Base-by-base conservation (phyloP, 2,888 invertebrate species). In the Tupiocoris notatus region DNA sequence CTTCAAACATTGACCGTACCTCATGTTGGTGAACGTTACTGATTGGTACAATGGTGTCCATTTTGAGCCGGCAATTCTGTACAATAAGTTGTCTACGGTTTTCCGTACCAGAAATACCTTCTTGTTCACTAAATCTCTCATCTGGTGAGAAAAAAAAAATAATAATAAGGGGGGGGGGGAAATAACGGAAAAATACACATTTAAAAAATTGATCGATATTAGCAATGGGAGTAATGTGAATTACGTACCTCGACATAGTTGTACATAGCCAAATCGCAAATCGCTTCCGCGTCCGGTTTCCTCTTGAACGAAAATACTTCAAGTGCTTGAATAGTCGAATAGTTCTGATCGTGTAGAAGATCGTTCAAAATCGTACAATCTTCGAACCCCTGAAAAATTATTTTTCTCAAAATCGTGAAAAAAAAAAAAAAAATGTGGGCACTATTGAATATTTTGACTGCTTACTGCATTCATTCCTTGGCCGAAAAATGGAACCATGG, bases 401-500 rank as follows among this genome's bases (percentile, higher is more conserved):
- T 66, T 7, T 64, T 63, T 1, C 17, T 64, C 25, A 23, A 16
- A 21, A n/a, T 17, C 17, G 22, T 21, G 17, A 16, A 9, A 9
- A 12, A 7, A 21, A 16, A 12, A 67, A 16, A n/a, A 23, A n/a
- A n/a, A n/a, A n/a, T n/a, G n/a, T 59, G 16, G 54, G n/a, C n/a
- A n/a, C n/a, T n/a, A n/a, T n/a, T n/a, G n/a, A n/a, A n/a, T n/a
- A n/a, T n/a, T 59, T n/a, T n/a, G 6, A 2, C n/a, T 63, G 82
- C 87, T 85, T 84, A 90, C 90, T 9, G 95, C 92, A 83, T 98
- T 98, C 96, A 98, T 96, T 80, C 97, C 98, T 86, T 99, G 98
- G 0, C 98, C 98, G 82, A 96, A 98, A 85, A 98, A 99, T 0
- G 99, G 98, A 0, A 98, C 98, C 88, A 99, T 97, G 0, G 98